A percentile compares a stretch with the other conserved stretches of the same genome.
Conservation (phyloP, 2,113 vertebrate species). For the Microcebus murinus region DNA sequence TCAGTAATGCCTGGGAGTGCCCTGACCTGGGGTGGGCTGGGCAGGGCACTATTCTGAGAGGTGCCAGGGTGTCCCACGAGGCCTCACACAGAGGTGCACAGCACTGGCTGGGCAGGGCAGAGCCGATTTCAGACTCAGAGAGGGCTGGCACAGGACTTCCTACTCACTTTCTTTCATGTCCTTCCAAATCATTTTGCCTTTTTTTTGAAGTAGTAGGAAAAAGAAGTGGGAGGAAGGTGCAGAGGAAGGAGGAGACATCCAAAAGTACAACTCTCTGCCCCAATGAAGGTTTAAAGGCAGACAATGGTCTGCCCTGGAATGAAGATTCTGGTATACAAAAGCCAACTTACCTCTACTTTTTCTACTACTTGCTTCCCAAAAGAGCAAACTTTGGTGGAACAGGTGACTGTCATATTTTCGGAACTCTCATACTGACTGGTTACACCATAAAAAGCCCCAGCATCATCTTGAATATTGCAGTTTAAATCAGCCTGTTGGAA, state of each 20-base stretch:
- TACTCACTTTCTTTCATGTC: neutral
- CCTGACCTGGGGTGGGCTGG: neutral
- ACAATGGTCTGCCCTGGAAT: neutral
- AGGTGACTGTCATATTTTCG: slow-evolving; percentile 99
- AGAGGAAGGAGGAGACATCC: neutral
- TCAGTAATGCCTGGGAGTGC: neutral
- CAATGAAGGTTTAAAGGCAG: neutral
- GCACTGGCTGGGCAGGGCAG: too few species aligned
- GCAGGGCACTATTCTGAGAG: neutral
- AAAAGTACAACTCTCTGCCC: neutral
- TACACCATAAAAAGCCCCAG: slow-evolving; percentile 97
- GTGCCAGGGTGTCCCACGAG: fast-evolving
- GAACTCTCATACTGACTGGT: slow-evolving; percentile 99
- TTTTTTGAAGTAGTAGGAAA: neutral
- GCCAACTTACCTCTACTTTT: slow-evolving; percentile 95
- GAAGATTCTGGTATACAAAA: neutral
- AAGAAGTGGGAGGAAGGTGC: neutral
- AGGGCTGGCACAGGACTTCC: neutral
- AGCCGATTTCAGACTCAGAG: too few species aligned
- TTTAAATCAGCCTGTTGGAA: slow-evolving; percentile 95
- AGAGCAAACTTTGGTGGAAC: slow-evolving; percentile 99
- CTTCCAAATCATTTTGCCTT: neutral
- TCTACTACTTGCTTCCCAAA: slow-evolving; percentile 99
- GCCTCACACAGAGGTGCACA: neutral
- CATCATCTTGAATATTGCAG: slow-evolving; percentile 97